phyloP scores from a whole-genome alignment of 1,140 invertebrate species.

The Apocrypta bakeri region DNA sequence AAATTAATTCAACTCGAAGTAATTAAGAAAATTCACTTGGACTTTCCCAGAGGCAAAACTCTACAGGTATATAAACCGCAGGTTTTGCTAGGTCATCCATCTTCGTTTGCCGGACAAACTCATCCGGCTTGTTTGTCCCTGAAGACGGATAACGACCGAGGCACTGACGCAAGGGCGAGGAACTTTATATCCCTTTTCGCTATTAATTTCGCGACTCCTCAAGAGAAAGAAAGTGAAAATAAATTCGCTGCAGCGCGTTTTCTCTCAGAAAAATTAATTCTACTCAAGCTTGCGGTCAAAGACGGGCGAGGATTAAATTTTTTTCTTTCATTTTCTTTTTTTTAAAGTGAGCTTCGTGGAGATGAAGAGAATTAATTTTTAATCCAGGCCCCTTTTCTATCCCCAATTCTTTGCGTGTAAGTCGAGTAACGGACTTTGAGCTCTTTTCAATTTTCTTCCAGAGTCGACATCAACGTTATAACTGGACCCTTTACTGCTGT shows the following conservation, averaged over 20 bases:
- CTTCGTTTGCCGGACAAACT: not conserved
- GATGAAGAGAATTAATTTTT: not conserved
- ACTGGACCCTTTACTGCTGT: not conserved
- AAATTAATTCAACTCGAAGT: not conserved
- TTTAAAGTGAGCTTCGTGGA: not conserved
- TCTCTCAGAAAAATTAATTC: not conserved
- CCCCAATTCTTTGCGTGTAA: not conserved
- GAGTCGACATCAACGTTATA: not conserved
- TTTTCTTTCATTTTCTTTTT: not conserved
- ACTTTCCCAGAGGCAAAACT: not conserved
- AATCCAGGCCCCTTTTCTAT: not conserved
- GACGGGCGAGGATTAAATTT: not conserved
- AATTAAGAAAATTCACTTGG: not conserved
- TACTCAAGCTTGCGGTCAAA: not conserved
- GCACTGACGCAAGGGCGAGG: not conserved
- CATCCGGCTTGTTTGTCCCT: slow-evolving; percentile 19
- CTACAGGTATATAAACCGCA: not conserved
- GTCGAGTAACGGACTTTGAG: not conserved
- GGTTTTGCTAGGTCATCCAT: not conserved
- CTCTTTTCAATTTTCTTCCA: not conserved
- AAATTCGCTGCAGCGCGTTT: not conserved
- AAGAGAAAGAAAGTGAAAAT: not conserved
- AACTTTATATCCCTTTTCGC: not conserved
- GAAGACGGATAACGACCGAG: not conserved
- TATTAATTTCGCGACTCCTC: not conserved